Percentiles rank a stretch among this genome's conserved stretches.
These are phyloP conservation scores for Harpagus bidentatus DNA, from an alignment of 2,113 vertebrate species.

Conservation along the genomic window DNA sequence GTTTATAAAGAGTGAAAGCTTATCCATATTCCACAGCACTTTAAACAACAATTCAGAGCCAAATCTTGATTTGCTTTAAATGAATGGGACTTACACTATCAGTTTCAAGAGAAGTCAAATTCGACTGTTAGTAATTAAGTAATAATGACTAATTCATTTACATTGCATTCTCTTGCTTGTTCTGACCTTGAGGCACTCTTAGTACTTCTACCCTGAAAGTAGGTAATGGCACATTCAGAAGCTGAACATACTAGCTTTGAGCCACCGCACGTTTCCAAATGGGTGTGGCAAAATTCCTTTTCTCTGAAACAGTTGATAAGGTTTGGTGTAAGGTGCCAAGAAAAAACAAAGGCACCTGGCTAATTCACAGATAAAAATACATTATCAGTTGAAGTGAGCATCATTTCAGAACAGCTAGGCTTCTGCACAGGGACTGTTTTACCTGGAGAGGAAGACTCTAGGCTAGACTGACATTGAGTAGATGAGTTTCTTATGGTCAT, in stretches of 20 bases:
- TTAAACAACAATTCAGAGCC: not conserved
- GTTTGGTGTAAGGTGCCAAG: not conserved
- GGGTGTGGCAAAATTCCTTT: constrained; percentile 55
- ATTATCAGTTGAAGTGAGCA: not conserved
- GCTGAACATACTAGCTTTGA: not conserved
- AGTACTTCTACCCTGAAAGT: not conserved
- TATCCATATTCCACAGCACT: not conserved
- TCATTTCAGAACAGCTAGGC: constrained; percentile 1
- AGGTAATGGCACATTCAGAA: not conserved
- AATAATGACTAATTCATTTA: not conserved
- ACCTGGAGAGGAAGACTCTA: not conserved
- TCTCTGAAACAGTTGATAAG: constrained; percentile 36
- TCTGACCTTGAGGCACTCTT: constrained; percentile 11
- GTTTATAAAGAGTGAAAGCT: not conserved
- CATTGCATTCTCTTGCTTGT: not conserved
- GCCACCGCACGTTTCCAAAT: not conserved
- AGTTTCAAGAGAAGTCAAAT: not conserved
- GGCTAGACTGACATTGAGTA: not conserved
- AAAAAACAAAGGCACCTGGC: not conserved
- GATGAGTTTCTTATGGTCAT: not conserved
- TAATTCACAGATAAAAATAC: constrained; percentile 20
- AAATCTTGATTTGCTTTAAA: not conserved
- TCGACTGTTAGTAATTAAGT: not conserved
- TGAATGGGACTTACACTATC: not conserved
- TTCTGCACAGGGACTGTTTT: not conserved